A percentile compares a stretch with the other conserved stretches of the same genome.
phyloP scores from a whole-genome alignment of 2,888 invertebrate species.

The Phragmatobia fuliginosa region DNA sequence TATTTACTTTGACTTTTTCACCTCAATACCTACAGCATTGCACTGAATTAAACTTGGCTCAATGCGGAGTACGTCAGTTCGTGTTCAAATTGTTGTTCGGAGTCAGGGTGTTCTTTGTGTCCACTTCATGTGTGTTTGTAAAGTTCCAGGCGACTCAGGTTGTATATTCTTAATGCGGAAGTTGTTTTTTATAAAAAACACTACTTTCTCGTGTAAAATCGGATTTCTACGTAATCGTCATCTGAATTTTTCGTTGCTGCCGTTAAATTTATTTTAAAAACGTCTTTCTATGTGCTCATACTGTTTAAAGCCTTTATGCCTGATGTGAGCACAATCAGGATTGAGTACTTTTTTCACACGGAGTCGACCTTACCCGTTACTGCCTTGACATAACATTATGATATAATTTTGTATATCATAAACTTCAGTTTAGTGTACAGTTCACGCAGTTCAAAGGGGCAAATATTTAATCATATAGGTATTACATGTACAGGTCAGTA shows the following conservation, averaged over 20 bases:
- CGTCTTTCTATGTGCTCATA: background rate
- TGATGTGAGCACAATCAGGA: background rate
- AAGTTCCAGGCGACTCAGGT: no score
- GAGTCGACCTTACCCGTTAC: background rate
- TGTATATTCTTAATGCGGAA: no score
- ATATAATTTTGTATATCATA: background rate
- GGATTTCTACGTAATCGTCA: background rate
- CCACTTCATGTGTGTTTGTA: no score
- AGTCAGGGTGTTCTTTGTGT: no score
- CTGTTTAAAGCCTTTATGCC: background rate
- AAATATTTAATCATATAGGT: conserved; percentile 2
- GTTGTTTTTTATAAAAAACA: no score
- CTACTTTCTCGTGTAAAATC: no score
- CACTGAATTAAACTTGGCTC: background rate
- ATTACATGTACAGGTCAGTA: background rate
- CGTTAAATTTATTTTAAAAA: background rate
- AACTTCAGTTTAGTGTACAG: background rate
- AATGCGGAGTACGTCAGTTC: background rate
- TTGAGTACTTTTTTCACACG: background rate
- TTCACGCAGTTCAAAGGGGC: background rate
- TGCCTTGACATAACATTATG: background rate
- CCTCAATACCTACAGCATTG: background rate
- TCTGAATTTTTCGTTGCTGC: no score
- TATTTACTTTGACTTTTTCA: background rate
- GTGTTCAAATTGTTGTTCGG: no score